Conservation (phyloP, 2,888 invertebrate species). For the Xanthia togata region DNA sequence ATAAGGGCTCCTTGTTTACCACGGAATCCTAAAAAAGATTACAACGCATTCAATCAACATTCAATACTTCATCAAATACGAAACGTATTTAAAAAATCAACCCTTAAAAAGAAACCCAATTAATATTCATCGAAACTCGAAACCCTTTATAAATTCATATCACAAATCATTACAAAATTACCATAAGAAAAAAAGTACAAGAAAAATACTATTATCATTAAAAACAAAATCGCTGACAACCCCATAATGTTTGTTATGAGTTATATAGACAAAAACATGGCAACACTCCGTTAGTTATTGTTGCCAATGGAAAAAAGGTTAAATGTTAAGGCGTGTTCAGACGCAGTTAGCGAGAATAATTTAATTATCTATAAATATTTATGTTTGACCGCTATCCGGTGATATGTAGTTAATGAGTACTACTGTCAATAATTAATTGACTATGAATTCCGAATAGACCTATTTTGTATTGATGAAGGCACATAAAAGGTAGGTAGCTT, state of each 20-base stretch:
- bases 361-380: slow-evolving; percentile 64
- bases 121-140: slow-evolving; percentile 56
- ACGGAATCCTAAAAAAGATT: background rate
- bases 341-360: slow-evolving; percentile 60
- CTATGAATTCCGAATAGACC: slow-evolving; percentile 24
- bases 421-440: slow-evolving; percentile 40
- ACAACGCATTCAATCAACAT: background rate
- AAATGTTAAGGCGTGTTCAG: slow-evolving; percentile 64
- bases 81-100: slow-evolving; percentile 21
- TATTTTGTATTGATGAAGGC: slow-evolving; percentile 40
- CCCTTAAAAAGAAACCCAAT: slow-evolving; percentile 52
- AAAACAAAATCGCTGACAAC: slow-evolving; percentile 70
- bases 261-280: slow-evolving; percentile 72
- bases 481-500: background rate
- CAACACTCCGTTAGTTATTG: slow-evolving; percentile 72
- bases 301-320: slow-evolving; percentile 66
- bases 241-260: slow-evolving; percentile 71
- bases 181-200: slow-evolving; percentile 56
- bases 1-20: too few relatives aligned
- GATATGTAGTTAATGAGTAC: slow-evolving; percentile 40
- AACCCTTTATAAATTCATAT: slow-evolving; percentile 40
- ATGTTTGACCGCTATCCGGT: slow-evolving; percentile 39
- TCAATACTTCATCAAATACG: background rate
- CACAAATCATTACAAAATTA: slow-evolving; percentile 68
- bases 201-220: slow-evolving; percentile 67